phyloP scores from a whole-genome alignment of 1,140 invertebrate genomes.

The Eupristina koningsbergeri region DNA sequence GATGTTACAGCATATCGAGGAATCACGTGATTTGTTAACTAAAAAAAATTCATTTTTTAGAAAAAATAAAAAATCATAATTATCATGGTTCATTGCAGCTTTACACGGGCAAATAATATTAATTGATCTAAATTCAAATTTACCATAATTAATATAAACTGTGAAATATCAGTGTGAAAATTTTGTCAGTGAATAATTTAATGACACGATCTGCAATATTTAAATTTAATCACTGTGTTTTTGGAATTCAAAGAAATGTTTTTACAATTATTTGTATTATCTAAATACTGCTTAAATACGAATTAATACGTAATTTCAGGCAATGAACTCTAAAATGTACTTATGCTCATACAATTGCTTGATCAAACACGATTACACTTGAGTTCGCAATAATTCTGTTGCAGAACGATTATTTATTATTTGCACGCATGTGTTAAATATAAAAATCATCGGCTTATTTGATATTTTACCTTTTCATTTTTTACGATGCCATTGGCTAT shows the following conservation, averaged over 20 bases:
- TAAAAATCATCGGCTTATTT: background rate
- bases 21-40: conserved; percentile 15
- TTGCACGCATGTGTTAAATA: too few species aligned
- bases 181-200: too few species aligned
- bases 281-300: too few species aligned
- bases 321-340: background rate
- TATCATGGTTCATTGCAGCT: background rate
- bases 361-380: background rate
- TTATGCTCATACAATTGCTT: background rate
- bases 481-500: conserved; percentile 59
- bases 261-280: background rate
- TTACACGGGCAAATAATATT: too few species aligned
- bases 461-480: conserved; percentile 60
- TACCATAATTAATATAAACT: too few species aligned
- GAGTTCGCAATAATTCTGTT: background rate
- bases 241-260: background rate
- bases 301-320: too few species aligned
- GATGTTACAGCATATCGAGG: conserved; percentile 55
- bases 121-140: too few species aligned
- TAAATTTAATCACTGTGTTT: background rate
- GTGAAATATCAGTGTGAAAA: too few species aligned
- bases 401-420: background rate
- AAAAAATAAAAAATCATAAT: background rate
- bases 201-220: too few species aligned
- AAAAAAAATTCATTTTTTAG: background rate